A percentile compares a stretch with the other conserved stretches of the same genome.
These are phyloP conservation scores for Acleris sparsana DNA, from an alignment of 2,888 invertebrate genomes.

Conservation along the genomic window DNA sequence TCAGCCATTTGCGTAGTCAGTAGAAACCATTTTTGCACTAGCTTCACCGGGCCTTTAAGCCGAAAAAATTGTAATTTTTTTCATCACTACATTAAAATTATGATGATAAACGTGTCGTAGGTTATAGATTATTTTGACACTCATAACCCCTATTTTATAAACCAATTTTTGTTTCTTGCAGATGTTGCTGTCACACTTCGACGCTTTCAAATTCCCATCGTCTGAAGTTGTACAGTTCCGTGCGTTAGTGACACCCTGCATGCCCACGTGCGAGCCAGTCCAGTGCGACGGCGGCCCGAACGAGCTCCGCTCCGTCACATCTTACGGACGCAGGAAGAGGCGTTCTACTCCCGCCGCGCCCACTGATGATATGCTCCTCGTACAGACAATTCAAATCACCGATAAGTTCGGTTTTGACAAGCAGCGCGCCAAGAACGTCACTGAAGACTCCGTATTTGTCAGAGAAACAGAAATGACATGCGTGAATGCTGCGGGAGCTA, in stretches of 20 bases:
- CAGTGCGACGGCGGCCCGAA: slow-evolving; percentile 95
- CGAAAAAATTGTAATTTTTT: no score
- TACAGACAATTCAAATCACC: slow-evolving; percentile 95
- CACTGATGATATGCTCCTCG: slow-evolving; percentile 92
- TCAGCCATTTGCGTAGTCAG: no score
- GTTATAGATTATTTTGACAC: no score
- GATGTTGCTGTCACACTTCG: slow-evolving; percentile 94
- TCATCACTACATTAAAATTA: no score
- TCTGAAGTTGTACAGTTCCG: slow-evolving; percentile 97
- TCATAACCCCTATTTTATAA: slow-evolving; percentile 36
- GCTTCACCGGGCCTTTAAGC: no score
- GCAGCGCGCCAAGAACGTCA: slow-evolving; percentile 85
- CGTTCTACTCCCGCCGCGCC: slow-evolving; percentile 84
- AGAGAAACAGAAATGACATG: slow-evolving; percentile 86
- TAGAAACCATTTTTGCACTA: no score
- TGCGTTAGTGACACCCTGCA: slow-evolving; percentile 96
- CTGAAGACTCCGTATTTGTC: slow-evolving; percentile 89
- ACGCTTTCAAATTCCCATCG: slow-evolving; percentile 98
- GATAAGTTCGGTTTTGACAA: slow-evolving; percentile 95
- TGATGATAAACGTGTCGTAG: no score
- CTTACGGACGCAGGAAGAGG: slow-evolving; percentile 92
- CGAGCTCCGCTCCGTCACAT: slow-evolving; percentile 91
- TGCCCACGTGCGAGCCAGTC: slow-evolving; percentile 96
- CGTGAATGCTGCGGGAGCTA: slow-evolving; percentile 90
- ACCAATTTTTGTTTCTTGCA: slow-evolving; percentile 61